phyloP scores from a whole-genome alignment of 1,140 invertebrate genomes.

The Diorhabda carinulata region DNA sequence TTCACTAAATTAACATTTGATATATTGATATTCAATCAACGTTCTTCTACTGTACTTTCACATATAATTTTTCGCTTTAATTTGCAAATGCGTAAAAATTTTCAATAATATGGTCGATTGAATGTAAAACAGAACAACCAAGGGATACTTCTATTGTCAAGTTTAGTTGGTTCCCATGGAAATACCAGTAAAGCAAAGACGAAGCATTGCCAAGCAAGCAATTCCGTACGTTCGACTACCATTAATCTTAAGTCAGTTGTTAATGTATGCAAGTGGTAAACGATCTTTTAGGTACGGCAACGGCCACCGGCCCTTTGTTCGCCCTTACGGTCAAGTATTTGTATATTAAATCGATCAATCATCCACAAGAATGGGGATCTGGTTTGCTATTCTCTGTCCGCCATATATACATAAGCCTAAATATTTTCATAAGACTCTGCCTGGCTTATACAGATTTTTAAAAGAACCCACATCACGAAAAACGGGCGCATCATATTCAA shows the following conservation, averaged over 20 bases:
- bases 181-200: background rate
- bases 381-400: slow-evolving; percentile 32
- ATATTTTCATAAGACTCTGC: slow-evolving; percentile 35
- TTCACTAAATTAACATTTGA: too few relatives aligned
- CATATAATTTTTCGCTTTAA: too few relatives aligned
- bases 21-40: too few relatives aligned
- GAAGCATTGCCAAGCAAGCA: slow-evolving; percentile 4
- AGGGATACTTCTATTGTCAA: too few relatives aligned
- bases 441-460: slow-evolving; percentile 23
- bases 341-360: slow-evolving; percentile 51
- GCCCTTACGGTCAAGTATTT: slow-evolving; percentile 49
- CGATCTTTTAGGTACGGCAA: slow-evolving; percentile 44
- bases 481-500: slow-evolving; percentile 24
- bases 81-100: too few relatives aligned
- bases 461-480: slow-evolving; percentile 26
- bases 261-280: slow-evolving; percentile 48
- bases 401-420: slow-evolving; percentile 43
- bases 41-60: too few relatives aligned
- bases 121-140: too few relatives aligned
- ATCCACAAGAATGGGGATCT: slow-evolving; percentile 45
- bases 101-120: too few relatives aligned
- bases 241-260: slow-evolving; percentile 46
- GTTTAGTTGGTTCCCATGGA: slow-evolving; percentile 6
- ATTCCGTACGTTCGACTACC: slow-evolving; percentile 31
- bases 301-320: slow-evolving; percentile 44